Conservation (phyloP, 2,888 invertebrate genomes). For the Aromia moschata region DNA sequence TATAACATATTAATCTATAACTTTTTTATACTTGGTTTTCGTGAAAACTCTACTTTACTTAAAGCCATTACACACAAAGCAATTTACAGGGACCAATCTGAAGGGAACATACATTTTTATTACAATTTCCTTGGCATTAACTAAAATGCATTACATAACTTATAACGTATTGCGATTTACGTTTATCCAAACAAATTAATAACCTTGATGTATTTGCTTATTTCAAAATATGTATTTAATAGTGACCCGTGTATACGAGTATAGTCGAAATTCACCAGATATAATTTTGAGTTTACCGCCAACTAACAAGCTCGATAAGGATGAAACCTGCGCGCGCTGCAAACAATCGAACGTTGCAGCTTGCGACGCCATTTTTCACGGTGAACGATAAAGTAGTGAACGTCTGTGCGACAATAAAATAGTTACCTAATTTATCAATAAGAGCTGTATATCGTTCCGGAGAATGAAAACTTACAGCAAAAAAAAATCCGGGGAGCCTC, state of each 20-base stretch:
- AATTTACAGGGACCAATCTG: too few species aligned
- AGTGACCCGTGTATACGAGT: too few species aligned
- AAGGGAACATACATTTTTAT: too few species aligned
- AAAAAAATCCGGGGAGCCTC: slow-evolving; percentile 66
- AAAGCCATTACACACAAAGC: too few species aligned
- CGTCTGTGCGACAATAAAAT: slow-evolving; percentile 38
- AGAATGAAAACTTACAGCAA: slow-evolving; percentile 69
- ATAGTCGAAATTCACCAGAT: too few species aligned
- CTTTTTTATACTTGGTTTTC: too few species aligned
- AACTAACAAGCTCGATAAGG: slow-evolving; percentile 29
- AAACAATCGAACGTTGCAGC: not conserved
- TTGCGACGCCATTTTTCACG: slow-evolving; percentile 29
- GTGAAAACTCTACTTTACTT: too few species aligned
- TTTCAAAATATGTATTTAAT: too few species aligned
- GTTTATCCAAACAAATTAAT: slow-evolving; percentile 8
- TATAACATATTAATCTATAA: too few species aligned
- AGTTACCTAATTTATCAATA: slow-evolving; percentile 52
- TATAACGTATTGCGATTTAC: not conserved
- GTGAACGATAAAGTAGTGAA: slow-evolving; percentile 46
- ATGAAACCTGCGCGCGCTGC: slow-evolving; percentile 37
- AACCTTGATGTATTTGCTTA: not conserved
- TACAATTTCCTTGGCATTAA: slow-evolving; percentile 13
- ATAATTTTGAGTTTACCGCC: slow-evolving; percentile 4
- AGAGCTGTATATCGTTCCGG: slow-evolving; percentile 37
- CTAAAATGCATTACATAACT: slow-evolving; percentile 15